Base-by-base conservation (phyloP, 2,888 invertebrate species). In the Himalopsyche tibetana region DNA sequence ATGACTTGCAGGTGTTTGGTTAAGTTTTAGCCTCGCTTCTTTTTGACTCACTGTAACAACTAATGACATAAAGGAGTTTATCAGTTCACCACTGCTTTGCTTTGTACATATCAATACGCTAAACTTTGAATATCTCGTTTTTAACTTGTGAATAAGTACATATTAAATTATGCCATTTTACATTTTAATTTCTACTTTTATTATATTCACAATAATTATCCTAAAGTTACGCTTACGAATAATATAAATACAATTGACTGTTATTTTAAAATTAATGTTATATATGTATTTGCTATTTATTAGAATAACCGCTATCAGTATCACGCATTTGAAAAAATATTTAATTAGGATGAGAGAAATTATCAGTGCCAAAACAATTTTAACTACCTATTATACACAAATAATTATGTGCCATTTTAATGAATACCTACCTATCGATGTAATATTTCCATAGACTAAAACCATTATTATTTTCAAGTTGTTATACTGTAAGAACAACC, bases 81-180 rank as follows among this genome's bases (percentile, higher is more conserved):
- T 56, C 11, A 45, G 45, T 45, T 45, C 45, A 45, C 45, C 11
- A 2, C 45, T 45, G 45, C 56, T 28, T 28, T 69, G 69, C 80
- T 80, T 45, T 80, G 45, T 45, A 80, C 19, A 80, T 40, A 80
- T 40, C n/a, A 15, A n/a, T 40, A 45, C 19, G 40, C 80, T 80
- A 28, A 19, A 80, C 17, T 80, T 45, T 80, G n/a, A 45, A 42
- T 80, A 45, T 80, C 17, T 15, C 40, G 38, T 9, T 80, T 80
- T 80, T 80, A 80, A 8, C 45, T 45, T 80, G 80, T 80, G 80
- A 80, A 80, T 80, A 80, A n/a, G n/a, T 40, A 80, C 5, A 80
- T 45, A 80, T 42, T 45, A 40, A 80, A 80, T 80, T 80, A 80
- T 80, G 80, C 80, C 45, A 45, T 80, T 40, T 80, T 80, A 40